Evolutionary conservation across 2,888 invertebrate genomes (phyloP), one percentile per base, ranked within the genome.

Genomic region (Conus canariensis): DNA sequence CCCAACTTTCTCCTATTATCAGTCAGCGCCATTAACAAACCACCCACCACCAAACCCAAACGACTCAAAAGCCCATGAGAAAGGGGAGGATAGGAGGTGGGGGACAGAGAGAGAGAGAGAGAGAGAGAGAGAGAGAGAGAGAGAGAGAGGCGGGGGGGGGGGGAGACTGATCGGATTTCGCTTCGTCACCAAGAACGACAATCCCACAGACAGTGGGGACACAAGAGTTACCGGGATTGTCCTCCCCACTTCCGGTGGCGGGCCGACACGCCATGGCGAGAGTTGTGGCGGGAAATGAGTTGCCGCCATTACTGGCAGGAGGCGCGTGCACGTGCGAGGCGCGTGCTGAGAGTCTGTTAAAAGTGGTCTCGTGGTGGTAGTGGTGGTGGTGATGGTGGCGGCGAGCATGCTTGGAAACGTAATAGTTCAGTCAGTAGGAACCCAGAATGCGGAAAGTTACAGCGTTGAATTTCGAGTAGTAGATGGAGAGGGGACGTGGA

Each of bases 211-310:
- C 85, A 85, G 59, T 85, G 85, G 85, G 60, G 85, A 22, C 85
- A 85, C 85, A 85, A n/a, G 85, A 85, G 85, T 85, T 85, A 59
- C 85, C 85, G 85, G 85, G 58, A 85, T 85, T 85, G 85, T 85
- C 85, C 25, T 85, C 30, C 60, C 45, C 85, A 85, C 85, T 85
- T 85, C 85, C 85, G 45, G 85, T 60, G 25, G 85, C 59, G 83
- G n/a, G 58, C 56, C 58, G 83, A 58, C 64, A 64, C 10, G 16
- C 64, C 56, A 7, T 16, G 56, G 70, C 16, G 22, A 5, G 70
- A 4, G 77, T 30, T 80, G 77, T 45, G 77, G 77, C 77, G 77
- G 77, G 77, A 80, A 80, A 30, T 80, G 30, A 80, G 77, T 30
- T 30, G 77, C 77, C 77, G 77, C 77, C 74, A 74, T 74, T 22